Evolutionary conservation across 2,113 vertebrate species (phyloP).

Genomic region (Micronycteris hirsuta): DNA sequence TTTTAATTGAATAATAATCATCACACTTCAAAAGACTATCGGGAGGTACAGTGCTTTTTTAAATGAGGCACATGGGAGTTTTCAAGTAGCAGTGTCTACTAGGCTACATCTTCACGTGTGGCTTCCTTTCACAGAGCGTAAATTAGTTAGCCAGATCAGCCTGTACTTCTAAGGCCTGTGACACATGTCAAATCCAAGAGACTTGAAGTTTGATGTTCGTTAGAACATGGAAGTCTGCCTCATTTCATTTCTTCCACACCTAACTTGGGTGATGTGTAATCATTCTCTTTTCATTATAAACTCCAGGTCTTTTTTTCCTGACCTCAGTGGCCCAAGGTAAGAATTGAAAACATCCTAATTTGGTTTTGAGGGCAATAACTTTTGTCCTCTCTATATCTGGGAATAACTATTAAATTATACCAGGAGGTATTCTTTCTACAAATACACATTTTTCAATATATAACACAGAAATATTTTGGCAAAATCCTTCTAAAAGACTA

Average conservation of each 20-base stretch:
- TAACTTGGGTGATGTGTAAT: background rate
- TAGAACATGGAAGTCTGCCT: background rate
- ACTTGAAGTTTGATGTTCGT: background rate
- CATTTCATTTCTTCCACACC: background rate
- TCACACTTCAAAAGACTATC: slow-evolving; percentile 45
- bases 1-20: slow-evolving; percentile 47
- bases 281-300: background rate
- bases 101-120: background rate
- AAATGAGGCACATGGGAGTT: background rate
- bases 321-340: background rate
- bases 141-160: background rate
- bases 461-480: background rate
- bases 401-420: background rate
- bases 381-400: background rate
- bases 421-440: background rate
- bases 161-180: background rate
- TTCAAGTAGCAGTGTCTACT: slow-evolving; percentile 2
- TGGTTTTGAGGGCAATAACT: background rate
- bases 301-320: background rate
- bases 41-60: background rate
- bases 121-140: background rate
- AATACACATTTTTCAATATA: background rate
- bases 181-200: background rate
- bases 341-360: background rate
- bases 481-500: background rate